Base-by-base conservation (phyloP, 1,140 invertebrate genomes). In the Hydropsyche tenuis region DNA sequence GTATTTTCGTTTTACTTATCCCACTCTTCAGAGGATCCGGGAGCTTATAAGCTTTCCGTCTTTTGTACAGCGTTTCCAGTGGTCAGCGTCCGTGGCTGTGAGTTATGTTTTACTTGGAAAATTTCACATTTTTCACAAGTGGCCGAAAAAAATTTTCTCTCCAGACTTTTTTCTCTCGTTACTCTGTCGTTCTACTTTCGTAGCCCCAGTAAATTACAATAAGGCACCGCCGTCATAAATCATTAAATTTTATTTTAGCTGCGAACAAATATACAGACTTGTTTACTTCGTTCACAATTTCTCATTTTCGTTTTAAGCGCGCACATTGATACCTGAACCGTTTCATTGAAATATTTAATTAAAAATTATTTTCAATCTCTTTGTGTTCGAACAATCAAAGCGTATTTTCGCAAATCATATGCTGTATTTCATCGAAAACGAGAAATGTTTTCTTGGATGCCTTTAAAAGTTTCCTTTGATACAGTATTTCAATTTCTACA, bases 191-290 rank as follows among this genome's bases (percentile, higher is more conserved):
- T 23, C 56, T 60, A n/a, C 23, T 60, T 60, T 60, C 22, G 20
- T 37, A 37, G n/a, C 30, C 56, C 7, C 23, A 60, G 56, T 60
- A 60, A 60, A 60, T 60, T 60, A 60, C 23, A 60, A 60, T 60
- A 60, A 25, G 23, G 56, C 56, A 14, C 56, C 7, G 22, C 20
- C 12, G 56, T 60, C 56, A 60, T 60, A 60, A 60, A 60, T 60
- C 56, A 60, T 60, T 60, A 60, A 60, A 25, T 60, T 37, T 60
- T 56, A 56, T 60, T 60, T 27, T 60, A 14, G 22, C 22, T 11
- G 56, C 22, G 20, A 53, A 20, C 48, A 53, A 53, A 53, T 53
- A 18, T 60, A 23, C 51, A 18, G 4, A 25, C 56, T 60, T 60
- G 56, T 60, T 60, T 60, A 27, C 56, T 23, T 27, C 22, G n/a